Evolutionary conservation across 2,113 vertebrate species (phyloP).

Genomic region (Chaenocephalus aceratus): DNA sequence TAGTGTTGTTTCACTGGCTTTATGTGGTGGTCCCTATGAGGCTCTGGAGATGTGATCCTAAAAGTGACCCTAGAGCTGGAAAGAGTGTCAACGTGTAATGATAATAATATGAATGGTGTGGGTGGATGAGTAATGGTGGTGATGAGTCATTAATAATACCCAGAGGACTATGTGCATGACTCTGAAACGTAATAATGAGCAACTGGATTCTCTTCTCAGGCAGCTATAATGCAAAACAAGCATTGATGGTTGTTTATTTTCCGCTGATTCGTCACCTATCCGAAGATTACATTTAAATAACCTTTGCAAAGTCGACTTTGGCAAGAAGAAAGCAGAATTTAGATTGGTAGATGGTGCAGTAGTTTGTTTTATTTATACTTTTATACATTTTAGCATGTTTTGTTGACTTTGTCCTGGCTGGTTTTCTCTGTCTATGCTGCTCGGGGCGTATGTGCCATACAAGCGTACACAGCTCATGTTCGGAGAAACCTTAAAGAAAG

Average conservation of each 20-base stretch:
- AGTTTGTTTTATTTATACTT: not conserved
- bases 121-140: conserved; percentile 25
- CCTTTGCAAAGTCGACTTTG: not conserved
- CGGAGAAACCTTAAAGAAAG: too few species aligned
- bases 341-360: not conserved
- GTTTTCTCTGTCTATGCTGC: too few species aligned
- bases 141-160: conserved; percentile 39
- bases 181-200: conserved; percentile 16
- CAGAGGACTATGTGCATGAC: conserved; percentile 4
- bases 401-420: too few species aligned
- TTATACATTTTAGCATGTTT: too few species aligned
- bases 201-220: not conserved
- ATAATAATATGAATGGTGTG: not conserved
- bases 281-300: not conserved
- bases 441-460: too few species aligned
- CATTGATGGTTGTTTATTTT: conserved; percentile 4
- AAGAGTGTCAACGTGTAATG: not conserved
- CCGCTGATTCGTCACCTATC: not conserved
- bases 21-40: not conserved
- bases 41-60: not conserved
- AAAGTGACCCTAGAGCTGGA: conserved; percentile 10
- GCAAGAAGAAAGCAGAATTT: not conserved
- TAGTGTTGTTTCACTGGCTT: not conserved
- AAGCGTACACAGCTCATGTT: too few species aligned
- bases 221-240: not conserved